Base-by-base conservation (phyloP, 2,888 invertebrate genomes). In the Drosophila lutescens region DNA sequence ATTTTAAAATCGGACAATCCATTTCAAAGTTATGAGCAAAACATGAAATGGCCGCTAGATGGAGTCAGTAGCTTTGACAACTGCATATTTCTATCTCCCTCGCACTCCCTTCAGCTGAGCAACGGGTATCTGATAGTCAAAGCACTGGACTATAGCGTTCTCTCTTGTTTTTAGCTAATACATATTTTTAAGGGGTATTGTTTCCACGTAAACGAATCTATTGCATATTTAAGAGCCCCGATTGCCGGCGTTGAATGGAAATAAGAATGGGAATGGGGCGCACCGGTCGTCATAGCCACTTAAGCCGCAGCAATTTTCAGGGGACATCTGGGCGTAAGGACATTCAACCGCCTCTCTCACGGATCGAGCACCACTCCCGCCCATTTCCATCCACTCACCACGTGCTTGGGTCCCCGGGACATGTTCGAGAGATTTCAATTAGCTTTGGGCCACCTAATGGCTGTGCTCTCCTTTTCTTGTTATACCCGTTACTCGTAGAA, bases 371-470 rank as follows among this genome's bases (percentile, higher is more conserved):
- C 36, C 36, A 17, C 20, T 40, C 20, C 41, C 62, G 7, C 13
- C 59, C 41, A 23, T 13, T 50, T 56, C 57, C 58, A 59, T 20
- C 56, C 61, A 58, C 46, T 38, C 26, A 38, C 61, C 62, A 60
- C 61, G 62, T 62, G 62, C 61, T 62, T 17, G 61, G 46, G 44
- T 23, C 65, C 32, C 32, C 9, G 53, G 65, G 65, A 65, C 65
- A 65, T 66, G 65, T 65, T 65, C 54, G 44, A 65, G 65, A 65
- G 65, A 65, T 65, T 65, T 65, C 65, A 65, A 65, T 65, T 65
- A 65, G 65, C 65, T 46, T 17, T 17, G 54, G 38, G 65, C 34
- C 66, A 44, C 36, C 66, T 54, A 65, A 65, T 65, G 65, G 44
- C 17, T 32, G 10, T 65, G 65, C 36, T 30, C 65, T 65, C 65